phyloP scores from a whole-genome alignment of 1,140 invertebrate species.

The Drosophila varians region DNA sequence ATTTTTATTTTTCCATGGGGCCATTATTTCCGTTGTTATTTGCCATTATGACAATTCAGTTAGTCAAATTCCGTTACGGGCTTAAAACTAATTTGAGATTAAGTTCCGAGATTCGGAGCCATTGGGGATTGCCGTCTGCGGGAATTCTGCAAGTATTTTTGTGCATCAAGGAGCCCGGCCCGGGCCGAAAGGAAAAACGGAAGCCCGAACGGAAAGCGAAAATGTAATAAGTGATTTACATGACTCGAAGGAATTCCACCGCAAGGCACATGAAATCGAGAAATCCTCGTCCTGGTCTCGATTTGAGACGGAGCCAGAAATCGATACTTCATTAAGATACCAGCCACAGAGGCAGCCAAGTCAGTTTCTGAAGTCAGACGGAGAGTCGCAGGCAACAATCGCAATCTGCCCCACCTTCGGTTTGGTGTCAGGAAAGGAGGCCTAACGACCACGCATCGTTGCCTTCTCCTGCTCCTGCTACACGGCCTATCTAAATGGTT shows the following conservation, averaged over 20 bases:
- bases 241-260: conserved; percentile 77
- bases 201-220: conserved; percentile 28
- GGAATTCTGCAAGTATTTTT: conserved; percentile 54
- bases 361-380: background rate
- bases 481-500: conserved; percentile 70
- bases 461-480: conserved; percentile 25
- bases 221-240: conserved; percentile 82
- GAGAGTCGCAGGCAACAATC: conserved; percentile 11
- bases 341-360: conserved; percentile 15
- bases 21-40: conserved; percentile 81
- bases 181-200: conserved; percentile 1
- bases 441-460: conserved; percentile 59
- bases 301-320: conserved; percentile 42
- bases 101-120: conserved; percentile 58
- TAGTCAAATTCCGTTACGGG: conserved; percentile 75
- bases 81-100: conserved; percentile 83
- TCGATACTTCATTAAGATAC: conserved; percentile 82
- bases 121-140: conserved; percentile 16
- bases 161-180: conserved; percentile 47
- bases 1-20: conserved; percentile 46
- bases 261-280: conserved; percentile 64
- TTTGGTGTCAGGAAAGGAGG: conserved; percentile 12
- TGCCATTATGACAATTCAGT: conserved; percentile 82
- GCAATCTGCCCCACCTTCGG: conserved; percentile 12
- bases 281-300: conserved; percentile 36